These are phyloP conservation scores for Lepidochitona cinerea DNA, from an alignment of 2,888 invertebrate genomes.

Conservation along the genomic window DNA sequence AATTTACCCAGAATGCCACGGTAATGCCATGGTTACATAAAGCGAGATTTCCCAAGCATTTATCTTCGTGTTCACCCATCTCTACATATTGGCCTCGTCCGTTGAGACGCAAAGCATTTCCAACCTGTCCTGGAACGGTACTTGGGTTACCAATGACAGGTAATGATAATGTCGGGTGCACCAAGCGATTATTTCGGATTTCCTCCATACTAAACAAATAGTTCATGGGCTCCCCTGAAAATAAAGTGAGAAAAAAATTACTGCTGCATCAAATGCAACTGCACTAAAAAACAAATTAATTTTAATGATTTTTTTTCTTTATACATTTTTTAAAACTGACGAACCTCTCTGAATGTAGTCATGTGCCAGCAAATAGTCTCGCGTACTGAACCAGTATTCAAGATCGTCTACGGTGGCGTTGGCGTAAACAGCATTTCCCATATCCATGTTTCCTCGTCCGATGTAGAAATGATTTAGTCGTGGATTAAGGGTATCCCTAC, in stretches of 20 bases:
- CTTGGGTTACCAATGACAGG: constrained; percentile 40
- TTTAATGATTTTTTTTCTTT: no score
- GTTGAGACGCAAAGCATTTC: constrained; percentile 56
- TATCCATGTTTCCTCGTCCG: constrained; percentile 47
- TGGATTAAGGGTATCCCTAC: constrained; percentile 5
- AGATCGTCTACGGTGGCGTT: constrained; percentile 64
- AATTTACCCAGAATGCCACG: constrained; percentile 61
- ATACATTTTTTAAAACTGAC: no score
- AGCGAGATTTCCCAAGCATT: constrained; percentile 63
- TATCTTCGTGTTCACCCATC: constrained; percentile 47
- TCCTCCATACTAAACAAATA: constrained; percentile 55
- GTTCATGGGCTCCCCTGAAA: constrained; percentile 51
- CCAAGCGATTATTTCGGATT: constrained; percentile 34
- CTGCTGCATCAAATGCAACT: no score
- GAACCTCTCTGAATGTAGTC: constrained; percentile 66
- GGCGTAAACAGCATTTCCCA: constrained; percentile 41
- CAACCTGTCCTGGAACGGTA: constrained; percentile 53
- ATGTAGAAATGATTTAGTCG: constrained; percentile 43
- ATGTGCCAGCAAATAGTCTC: constrained; percentile 63
- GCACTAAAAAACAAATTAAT: no score
- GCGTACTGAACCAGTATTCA: constrained; percentile 65
- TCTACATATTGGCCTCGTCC: constrained; percentile 63
- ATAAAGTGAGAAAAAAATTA: no score
- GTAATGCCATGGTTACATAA: constrained; percentile 61
- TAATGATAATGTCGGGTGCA: constrained; percentile 39